A percentile compares a stretch with the other conserved stretches of the same genome.
phyloP scores from a whole-genome alignment of 2,888 invertebrate species.

The Ichneumon xanthorius region DNA sequence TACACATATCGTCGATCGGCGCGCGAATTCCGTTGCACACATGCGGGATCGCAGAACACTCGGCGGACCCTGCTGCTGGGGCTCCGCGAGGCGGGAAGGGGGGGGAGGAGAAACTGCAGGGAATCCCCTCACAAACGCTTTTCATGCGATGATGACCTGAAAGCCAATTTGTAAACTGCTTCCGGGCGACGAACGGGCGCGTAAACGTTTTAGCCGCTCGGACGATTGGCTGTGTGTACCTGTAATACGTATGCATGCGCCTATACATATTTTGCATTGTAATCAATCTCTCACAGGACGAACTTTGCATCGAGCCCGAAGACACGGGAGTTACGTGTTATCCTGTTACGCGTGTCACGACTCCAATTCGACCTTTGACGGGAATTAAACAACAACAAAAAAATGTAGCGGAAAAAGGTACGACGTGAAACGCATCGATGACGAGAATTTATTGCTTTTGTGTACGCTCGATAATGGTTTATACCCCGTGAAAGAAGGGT shows the following conservation, averaged over 20 bases:
- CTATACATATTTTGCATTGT: background rate
- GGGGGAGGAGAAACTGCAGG: background rate
- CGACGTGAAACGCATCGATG: background rate
- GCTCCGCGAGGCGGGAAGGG: constrained; percentile 1
- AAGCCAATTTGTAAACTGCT: constrained; percentile 62
- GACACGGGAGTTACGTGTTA: background rate
- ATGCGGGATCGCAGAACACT: background rate
- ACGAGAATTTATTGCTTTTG: too few species aligned
- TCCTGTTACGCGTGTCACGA: background rate
- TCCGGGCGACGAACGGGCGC: constrained; percentile 47
- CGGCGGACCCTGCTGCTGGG: background rate
- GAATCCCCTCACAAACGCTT: constrained; percentile 34
- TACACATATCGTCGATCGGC: constrained; percentile 20
- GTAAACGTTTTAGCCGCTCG: constrained; percentile 41
- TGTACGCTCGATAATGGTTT: too few species aligned
- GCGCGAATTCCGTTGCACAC: background rate
- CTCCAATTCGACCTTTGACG: background rate
- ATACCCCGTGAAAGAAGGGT: too few species aligned
- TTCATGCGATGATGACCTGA: constrained; percentile 42
- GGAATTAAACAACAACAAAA: background rate
- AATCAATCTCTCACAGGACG: background rate
- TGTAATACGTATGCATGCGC: background rate
- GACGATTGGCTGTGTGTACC: background rate
- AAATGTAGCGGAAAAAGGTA: background rate
- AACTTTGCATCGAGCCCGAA: background rate